Evolutionary conservation across 2,113 vertebrate genomes (phyloP).

Genomic region (Sphaerodactylus townsendi): DNA sequence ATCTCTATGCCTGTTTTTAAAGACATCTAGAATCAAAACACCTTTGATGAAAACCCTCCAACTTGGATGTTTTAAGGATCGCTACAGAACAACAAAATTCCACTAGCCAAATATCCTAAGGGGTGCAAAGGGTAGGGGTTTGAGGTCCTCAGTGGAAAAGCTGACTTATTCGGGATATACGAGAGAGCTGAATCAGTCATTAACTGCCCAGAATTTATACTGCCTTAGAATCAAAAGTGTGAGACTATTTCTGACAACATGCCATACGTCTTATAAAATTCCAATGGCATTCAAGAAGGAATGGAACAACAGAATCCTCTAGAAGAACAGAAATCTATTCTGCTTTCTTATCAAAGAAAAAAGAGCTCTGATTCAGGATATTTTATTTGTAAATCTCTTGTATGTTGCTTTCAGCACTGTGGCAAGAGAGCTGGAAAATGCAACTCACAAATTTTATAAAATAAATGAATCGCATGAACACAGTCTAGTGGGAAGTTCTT

Average conservation of each 20-base stretch:
- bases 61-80: background rate
- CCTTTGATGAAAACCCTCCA: background rate
- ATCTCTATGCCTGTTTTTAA: background rate
- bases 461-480: background rate
- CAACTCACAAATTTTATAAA: background rate
- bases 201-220: background rate
- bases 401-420: background rate
- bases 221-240: background rate
- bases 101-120: background rate
- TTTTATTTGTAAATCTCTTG: constrained; percentile 3
- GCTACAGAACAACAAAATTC: background rate
- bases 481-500: background rate
- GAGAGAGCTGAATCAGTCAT: background rate
- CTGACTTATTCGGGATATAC: background rate
- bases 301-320: background rate
- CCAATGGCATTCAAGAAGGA: background rate
- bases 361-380: background rate
- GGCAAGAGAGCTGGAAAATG: background rate
- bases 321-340: background rate
- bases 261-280: background rate
- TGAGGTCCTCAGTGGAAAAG: background rate
- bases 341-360: background rate
- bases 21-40: background rate
- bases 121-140: background rate
- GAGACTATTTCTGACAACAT: background rate